phyloP scores from a whole-genome alignment of 2,113 vertebrate genomes.

The Henicopernis longicauda region DNA sequence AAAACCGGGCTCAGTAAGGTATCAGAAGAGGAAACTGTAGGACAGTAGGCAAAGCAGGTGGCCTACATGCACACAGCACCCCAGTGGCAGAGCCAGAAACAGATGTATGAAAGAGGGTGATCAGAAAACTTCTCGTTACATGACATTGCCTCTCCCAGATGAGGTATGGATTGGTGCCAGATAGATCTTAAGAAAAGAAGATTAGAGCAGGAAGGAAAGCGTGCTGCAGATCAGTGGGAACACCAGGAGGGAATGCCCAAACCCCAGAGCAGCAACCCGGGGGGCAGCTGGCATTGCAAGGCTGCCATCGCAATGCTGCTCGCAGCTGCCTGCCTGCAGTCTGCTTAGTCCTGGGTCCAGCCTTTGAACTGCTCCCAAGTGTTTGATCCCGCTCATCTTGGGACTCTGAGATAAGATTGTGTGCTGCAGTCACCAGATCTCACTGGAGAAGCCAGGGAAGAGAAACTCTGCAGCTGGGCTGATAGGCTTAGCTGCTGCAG shows the following conservation, averaged over 20 bases:
- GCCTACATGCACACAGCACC: background rate
- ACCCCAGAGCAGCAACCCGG: background rate
- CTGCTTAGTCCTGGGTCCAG: background rate
- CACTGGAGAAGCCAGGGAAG: background rate
- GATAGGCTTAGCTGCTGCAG: background rate
- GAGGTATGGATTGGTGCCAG: background rate
- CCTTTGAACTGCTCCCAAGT: conserved; percentile 40
- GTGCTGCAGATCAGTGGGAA: background rate
- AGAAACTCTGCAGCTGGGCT: background rate
- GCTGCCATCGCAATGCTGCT: background rate
- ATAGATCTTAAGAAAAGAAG: background rate
- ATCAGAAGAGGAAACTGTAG: background rate
- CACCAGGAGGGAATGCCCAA: background rate
- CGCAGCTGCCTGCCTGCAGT: background rate
- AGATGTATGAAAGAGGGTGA: background rate
- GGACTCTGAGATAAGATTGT: background rate
- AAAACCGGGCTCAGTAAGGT: background rate
- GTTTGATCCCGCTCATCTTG: background rate
- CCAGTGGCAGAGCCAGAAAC: background rate
- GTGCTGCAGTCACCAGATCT: background rate
- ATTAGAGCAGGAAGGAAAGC: background rate
- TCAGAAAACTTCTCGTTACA: background rate
- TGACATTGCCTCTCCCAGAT: background rate
- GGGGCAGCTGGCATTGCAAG: background rate
- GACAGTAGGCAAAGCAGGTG: background rate